Base-by-base conservation (phyloP, 1,140 invertebrate species). In the Sesamia nonagrioides region DNA sequence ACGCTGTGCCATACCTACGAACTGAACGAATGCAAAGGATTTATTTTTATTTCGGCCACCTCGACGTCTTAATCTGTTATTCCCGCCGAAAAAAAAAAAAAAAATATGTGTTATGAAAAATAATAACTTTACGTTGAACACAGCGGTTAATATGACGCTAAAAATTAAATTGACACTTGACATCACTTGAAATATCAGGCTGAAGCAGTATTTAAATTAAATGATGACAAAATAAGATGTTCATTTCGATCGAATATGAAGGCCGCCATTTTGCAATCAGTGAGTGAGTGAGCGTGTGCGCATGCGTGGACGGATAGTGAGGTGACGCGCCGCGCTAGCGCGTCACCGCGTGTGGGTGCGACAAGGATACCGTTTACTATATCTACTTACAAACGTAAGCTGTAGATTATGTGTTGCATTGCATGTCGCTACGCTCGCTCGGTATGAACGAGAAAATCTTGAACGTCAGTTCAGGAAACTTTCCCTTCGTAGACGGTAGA, bases 301-400 rank as follows among this genome's bases (percentile, higher is more conserved):
- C 63, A 80, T 79, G 79, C 79, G 84, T 73, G 77, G 72, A 61
- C 54, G 58, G 45, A 48, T 69, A 54, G 42, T 74, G 80, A 77
- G 58, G 77, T 50, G 73, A 48, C 80, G 71, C 71, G 78, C n/a
- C 58, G 72, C 79, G 83, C 78, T 68, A 60, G 37, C 61, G 81
- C 78, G 84, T 78, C 80, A 71, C 66, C 73, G 83, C 81, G 84
- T 76, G 85, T 87, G 87, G 84, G 87, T 88, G 85, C 76, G 86
- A 88, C 82, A 85, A 87, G 85, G 85, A 85, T 68, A 77, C 60
- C 74, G 74, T 66, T 77, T 77, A 63, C 73, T 76, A 50, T 66
- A n/a, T n/a, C n/a, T n/a, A 76, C 52, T 52, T 80, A 72, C 50
- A 56, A 63, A 69, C 76, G 66, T 77, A 69, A 77, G 13, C 56